Evolutionary conservation across 2,113 vertebrate species (phyloP).

Genomic region (Mustelus asterias): DNA sequence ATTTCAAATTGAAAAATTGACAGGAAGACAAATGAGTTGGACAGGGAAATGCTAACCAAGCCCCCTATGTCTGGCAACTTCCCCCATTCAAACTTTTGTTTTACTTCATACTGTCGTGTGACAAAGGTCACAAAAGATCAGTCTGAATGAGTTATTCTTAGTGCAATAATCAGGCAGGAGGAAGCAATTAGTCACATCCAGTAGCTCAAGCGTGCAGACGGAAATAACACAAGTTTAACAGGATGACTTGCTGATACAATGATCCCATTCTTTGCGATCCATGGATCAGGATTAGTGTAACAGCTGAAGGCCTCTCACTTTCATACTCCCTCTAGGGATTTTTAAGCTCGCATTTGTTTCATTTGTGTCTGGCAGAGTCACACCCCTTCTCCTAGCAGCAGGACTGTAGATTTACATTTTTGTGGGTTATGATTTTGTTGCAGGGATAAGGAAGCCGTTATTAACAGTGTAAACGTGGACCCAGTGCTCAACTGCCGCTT

Average conservation of each 20-base stretch:
- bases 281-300: neutral
- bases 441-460: neutral
- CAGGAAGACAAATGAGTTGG: neutral
- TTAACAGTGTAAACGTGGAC: neutral
- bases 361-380: neutral
- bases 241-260: neutral
- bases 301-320: neutral
- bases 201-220: neutral
- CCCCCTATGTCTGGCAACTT: neutral
- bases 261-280: neutral
- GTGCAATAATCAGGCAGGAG: neutral
- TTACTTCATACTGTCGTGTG: neutral
- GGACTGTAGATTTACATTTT: neutral
- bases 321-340: neutral
- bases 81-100: neutral
- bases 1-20: neutral
- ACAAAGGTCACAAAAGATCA: conserved; percentile 7
- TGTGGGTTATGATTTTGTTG: neutral
- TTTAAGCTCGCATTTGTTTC: neutral
- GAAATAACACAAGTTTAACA: conserved; percentile 27
- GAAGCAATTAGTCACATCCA: conserved; percentile 36
- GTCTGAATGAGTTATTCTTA: conserved; percentile 14
- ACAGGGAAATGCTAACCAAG: neutral
- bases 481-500: neutral
- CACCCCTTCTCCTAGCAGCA: neutral